Evolutionary conservation across 2,888 invertebrate species (phyloP).

Genomic region (Aspidiotus destructor): DNA sequence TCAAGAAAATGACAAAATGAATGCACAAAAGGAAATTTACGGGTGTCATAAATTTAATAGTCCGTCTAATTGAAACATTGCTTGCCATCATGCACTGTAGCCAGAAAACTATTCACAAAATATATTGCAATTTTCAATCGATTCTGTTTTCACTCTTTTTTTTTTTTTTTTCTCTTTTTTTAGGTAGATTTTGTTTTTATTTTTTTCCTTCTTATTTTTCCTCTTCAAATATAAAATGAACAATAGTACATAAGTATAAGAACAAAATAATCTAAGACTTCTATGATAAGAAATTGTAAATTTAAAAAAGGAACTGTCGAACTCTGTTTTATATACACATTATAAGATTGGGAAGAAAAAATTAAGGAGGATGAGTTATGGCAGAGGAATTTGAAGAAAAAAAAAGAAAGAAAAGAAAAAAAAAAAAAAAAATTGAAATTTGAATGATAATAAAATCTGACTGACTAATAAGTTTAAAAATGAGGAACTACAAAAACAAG

Average conservation of each 20-base stretch:
- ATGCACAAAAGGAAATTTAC: neutral
- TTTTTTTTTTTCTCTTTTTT: constrained; percentile 9
- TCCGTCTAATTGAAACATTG: too few relatives aligned
- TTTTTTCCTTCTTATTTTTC: constrained; percentile 9
- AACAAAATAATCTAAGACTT: constrained; percentile 10
- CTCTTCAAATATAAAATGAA: constrained; percentile 12
- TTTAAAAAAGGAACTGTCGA: constrained; percentile 31
- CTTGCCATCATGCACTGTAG: too few relatives aligned
- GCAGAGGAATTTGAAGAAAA: neutral
- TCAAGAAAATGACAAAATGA: constrained; percentile 21
- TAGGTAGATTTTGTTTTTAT: constrained; percentile 10
- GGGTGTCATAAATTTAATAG: too few relatives aligned
- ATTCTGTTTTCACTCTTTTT: neutral
- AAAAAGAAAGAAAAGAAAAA: neutral
- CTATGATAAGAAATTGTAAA: constrained; percentile 26
- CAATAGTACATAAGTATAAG: constrained; percentile 20
- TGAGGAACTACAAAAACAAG: too few relatives aligned
- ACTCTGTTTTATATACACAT: constrained; percentile 25
- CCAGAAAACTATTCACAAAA: neutral
- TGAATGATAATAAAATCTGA: neutral
- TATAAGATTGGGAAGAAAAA: neutral
- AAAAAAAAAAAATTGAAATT: neutral
- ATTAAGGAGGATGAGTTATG: too few relatives aligned
- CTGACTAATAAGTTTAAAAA: too few relatives aligned
- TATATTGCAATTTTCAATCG: neutral